phyloP scores from a whole-genome alignment of 2,888 invertebrate species.

The Celastrina argiolus region DNA sequence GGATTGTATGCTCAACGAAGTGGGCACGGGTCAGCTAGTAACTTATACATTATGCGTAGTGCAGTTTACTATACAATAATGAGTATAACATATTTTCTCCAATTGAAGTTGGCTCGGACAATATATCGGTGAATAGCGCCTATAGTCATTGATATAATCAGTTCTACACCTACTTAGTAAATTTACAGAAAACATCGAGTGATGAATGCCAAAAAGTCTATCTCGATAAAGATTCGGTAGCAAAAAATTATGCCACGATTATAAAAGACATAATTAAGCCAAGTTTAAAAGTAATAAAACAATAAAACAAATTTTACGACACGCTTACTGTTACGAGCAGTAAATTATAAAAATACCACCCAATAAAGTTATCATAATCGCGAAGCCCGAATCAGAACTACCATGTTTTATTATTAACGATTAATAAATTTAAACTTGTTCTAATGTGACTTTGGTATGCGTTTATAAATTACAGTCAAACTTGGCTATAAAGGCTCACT shows the following conservation, averaged over 20 bases:
- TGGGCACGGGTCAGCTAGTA: no score
- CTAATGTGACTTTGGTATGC: slow-evolving; percentile 48
- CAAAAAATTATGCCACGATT: slow-evolving; percentile 1
- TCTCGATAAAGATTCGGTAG: neutral
- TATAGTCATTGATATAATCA: no score
- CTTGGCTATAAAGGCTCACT: slow-evolving; percentile 51
- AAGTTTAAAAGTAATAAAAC: slow-evolving; percentile 19
- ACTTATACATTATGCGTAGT: no score
- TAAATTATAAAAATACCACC: slow-evolving; percentile 21
- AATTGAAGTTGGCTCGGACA: no score
- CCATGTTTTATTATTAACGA: slow-evolving; percentile 12
- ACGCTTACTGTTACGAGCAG: slow-evolving; percentile 7
- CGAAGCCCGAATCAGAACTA: neutral
- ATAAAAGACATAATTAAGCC: neutral
- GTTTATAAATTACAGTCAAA: slow-evolving; percentile 52
- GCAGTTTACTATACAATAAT: no score
- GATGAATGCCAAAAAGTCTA: slow-evolving; percentile 30
- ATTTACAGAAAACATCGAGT: no score
- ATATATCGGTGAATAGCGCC: no score
- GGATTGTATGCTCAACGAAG: no score
- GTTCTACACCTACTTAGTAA: no score
- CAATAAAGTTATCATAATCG: slow-evolving; percentile 17
- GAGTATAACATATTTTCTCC: no score
- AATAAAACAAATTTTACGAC: slow-evolving; percentile 14
- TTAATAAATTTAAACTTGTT: slow-evolving; percentile 37